A percentile compares a stretch with the other conserved stretches of the same genome.
phyloP scores from a whole-genome alignment of 2,113 vertebrate species.

The Alligator sinensis region DNA sequence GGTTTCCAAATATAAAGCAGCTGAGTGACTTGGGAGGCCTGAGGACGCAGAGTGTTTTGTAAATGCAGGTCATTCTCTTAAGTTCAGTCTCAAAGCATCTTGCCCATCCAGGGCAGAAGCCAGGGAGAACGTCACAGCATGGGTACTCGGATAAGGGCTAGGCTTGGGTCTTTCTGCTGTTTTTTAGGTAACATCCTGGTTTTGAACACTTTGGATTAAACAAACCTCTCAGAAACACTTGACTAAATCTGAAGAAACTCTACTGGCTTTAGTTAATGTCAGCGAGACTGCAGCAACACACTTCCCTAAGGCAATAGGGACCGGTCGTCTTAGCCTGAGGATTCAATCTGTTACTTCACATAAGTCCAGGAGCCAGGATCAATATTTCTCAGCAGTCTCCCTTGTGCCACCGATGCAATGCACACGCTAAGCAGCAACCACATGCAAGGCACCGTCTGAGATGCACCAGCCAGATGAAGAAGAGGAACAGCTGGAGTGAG shows the following conservation, averaged over 20 bases:
- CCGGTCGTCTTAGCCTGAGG: not conserved
- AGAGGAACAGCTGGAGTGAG: not conserved
- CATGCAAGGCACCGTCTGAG: not conserved
- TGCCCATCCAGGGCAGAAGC: not conserved
- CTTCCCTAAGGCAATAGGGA: not conserved
- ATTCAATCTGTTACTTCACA: not conserved
- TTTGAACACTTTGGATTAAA: not conserved
- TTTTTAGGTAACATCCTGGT: not conserved
- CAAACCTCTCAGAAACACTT: not conserved
- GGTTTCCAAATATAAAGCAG: not conserved
- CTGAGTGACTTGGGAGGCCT: not conserved
- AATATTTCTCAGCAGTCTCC: not conserved
- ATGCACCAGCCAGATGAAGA: not conserved
- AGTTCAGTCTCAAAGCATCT: not conserved
- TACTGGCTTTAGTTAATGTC: not conserved
- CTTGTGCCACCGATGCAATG: not conserved
- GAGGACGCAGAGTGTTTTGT: not conserved
- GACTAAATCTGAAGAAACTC: not conserved
- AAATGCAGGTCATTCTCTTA: not conserved
- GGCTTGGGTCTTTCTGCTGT: not conserved
- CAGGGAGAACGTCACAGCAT: not conserved
- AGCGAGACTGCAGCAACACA: no score
- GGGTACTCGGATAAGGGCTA: not conserved
- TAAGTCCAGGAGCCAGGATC: not conserved
- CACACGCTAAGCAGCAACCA: not conserved